Base-by-base conservation (phyloP, 1,140 invertebrate genomes). In the Tenebrio molitor region DNA sequence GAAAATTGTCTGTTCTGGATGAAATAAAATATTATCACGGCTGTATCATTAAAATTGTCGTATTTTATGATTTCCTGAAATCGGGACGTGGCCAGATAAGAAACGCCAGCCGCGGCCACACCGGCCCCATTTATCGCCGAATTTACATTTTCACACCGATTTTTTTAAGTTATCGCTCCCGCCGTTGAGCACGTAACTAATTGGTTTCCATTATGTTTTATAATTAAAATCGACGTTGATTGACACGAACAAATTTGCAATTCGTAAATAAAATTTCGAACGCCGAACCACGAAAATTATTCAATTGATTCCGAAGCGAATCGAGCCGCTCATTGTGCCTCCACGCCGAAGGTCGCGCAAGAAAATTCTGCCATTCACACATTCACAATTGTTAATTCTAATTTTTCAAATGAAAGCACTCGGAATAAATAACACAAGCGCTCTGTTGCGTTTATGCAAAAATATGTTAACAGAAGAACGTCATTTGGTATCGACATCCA, bases 21-120 rank as follows among this genome's bases (percentile, higher is more conserved):
- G 25, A 58, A 58, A 58, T 58, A 58, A 58, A 58, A 58, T 58
- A 58, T 58, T 58, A 58, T 58, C 50, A 8, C 29, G 23, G 23
- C 12, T 34, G 23, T 58, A 58, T 58, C 50, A 58, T 58, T 58
- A 58, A 58, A 58, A 58, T 15, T 58, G 50, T 58, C 50, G 50
- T 29, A 34, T 58, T 58, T 58, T 58, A 58, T 15, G 50, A 58
- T 33, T 58, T 58, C 50, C 50, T 58, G 19, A 58, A 58, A 58
- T 58, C 50, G 29, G 29, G 29, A 58, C 29, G 50, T 25, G 6
- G 10, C 50, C 23, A 58, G 50, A 58, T 58, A 58, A 58, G 23
- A 25, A 15, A 58, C 12, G 6, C 29, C 10, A 58, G 29, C 46
- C 10, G 16, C 16, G 46, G 46, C 17, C 46, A 53, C 36, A 39